Conservation (phyloP, 92 coral and sea anemone genomes). For the Porites divaricata region DNA sequence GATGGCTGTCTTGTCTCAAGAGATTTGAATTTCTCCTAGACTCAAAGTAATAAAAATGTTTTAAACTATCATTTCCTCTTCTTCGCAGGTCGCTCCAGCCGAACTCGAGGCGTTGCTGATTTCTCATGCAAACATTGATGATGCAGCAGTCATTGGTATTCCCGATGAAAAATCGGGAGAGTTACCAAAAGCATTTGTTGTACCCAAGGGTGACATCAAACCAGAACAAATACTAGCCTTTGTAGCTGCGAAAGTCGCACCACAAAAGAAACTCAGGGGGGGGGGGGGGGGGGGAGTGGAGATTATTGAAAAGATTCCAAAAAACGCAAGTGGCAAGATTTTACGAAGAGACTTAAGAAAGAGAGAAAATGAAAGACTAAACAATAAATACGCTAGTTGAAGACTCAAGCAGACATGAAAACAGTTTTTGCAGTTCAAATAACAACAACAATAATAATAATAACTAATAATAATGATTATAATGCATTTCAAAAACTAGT, state of each 20-base stretch:
- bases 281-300: no score
- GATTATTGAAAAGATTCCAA: constrained; percentile 81
- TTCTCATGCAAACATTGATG: constrained; percentile 67
- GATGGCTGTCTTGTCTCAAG: no score
- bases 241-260: constrained; percentile 63
- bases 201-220: constrained; percentile 56
- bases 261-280: constrained; percentile 81
- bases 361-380: constrained; percentile 37
- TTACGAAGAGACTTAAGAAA: constrained; percentile 67
- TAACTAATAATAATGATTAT: no score
- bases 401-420: no score
- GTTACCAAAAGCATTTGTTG: constrained; percentile 81
- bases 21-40: no score
- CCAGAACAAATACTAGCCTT: constrained; percentile 59
- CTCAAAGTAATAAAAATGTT: no score
- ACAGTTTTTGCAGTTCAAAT: no score
- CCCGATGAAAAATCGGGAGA: constrained; percentile 79
- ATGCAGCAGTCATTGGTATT: constrained; percentile 80
- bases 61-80: neutral
- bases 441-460: no score
- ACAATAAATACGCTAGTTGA: neutral
- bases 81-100: constrained; percentile 78
- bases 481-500: no score
- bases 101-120: constrained; percentile 77
- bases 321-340: constrained; percentile 73